These are phyloP conservation scores for Leucania comma DNA, from an alignment of 2,888 invertebrate species.

Conservation along the genomic window DNA sequence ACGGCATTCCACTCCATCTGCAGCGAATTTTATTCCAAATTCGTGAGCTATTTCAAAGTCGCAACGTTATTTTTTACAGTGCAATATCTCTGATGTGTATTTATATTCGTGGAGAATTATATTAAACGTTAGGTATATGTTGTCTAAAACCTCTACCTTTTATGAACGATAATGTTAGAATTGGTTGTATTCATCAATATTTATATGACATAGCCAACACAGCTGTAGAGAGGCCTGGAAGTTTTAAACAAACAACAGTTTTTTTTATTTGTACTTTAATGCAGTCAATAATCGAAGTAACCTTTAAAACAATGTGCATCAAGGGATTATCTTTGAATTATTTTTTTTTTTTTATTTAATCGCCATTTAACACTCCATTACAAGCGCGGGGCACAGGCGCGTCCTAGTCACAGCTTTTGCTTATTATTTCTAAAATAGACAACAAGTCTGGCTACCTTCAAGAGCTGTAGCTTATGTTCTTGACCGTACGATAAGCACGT, in stretches of 20 bases:
- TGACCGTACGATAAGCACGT: too few relatives aligned
- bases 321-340: slow-evolving; percentile 14
- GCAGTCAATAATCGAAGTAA: slow-evolving; percentile 11
- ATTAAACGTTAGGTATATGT: slow-evolving; percentile 8
- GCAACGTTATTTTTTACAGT: slow-evolving; percentile 58
- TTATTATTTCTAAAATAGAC: too few relatives aligned
- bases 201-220: background rate
- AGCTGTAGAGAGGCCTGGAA: background rate
- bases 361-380: background rate
- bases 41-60: slow-evolving; percentile 73
- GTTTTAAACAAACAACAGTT: background rate
- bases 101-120: slow-evolving; percentile 36
- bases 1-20: slow-evolving; percentile 71
- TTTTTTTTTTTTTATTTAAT: slow-evolving; percentile 15
- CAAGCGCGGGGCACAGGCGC: too few relatives aligned
- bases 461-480: too few relatives aligned
- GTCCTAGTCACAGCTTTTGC: too few relatives aligned
- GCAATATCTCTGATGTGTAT: slow-evolving; percentile 45
- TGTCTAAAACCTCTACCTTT: slow-evolving; percentile 10
- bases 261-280: background rate
- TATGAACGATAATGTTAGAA: slow-evolving; percentile 15
- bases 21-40: slow-evolving; percentile 72
- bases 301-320: slow-evolving; percentile 24
- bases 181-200: slow-evolving; percentile 4
- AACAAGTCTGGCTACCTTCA: too few relatives aligned